Conservation (phyloP, 2,797 vertebrate genomes). For the Xyrichtys novacula region DNA sequence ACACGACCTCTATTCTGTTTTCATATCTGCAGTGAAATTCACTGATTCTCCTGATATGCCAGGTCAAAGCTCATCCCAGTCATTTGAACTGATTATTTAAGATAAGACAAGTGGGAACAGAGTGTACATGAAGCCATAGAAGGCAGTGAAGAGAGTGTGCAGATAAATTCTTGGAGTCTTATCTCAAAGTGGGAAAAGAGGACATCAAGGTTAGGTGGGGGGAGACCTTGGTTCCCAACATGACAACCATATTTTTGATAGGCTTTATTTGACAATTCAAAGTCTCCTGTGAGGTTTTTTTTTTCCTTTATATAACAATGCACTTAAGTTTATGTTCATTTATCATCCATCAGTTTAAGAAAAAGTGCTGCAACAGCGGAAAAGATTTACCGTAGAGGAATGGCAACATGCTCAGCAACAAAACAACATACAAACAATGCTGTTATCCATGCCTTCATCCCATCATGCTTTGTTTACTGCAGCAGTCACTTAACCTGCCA, state of each 20-base stretch:
- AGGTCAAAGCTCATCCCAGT: conserved; percentile 26
- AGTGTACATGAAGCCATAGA: conserved; percentile 47
- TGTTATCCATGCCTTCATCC: no score
- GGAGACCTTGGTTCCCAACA: conserved; percentile 23
- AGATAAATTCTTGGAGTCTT: conserved; percentile 43
- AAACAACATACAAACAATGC: no score
- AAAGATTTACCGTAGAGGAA: no score
- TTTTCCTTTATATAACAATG: no score
- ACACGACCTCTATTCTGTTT: conserved; percentile 26
- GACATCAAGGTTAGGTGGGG: conserved; percentile 12
- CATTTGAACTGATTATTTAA: conserved; percentile 45
- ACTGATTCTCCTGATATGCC: not conserved
- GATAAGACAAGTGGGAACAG: conserved; percentile 33
- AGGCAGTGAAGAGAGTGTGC: conserved; percentile 39
- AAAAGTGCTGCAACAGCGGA: no score
- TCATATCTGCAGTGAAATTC: conserved; percentile 29
- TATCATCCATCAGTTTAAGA: not conserved
- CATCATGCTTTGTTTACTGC: no score
- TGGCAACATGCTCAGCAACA: no score
- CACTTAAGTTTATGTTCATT: not conserved
- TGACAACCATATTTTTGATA: no score
- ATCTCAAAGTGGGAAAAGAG: conserved; percentile 38
- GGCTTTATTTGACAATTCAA: no score
- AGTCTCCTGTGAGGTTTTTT: not conserved
- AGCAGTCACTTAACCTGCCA: no score